phyloP scores from a whole-genome alignment of 2,888 invertebrate species.

The Scaptomyza cyrtandrae region DNA sequence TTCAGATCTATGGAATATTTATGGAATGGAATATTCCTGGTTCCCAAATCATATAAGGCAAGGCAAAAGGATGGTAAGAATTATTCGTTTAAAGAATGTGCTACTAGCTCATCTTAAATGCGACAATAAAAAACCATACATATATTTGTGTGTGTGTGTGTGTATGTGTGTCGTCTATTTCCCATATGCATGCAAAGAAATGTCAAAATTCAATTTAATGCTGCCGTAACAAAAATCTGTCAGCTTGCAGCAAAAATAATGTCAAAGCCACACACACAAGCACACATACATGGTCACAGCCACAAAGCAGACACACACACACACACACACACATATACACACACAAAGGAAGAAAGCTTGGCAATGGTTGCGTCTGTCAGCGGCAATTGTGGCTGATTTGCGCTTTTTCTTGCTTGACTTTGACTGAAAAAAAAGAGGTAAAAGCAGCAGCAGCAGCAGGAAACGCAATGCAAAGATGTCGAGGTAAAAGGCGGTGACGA shows the following conservation, averaged over 20 bases:
- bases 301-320: constrained; percentile 44
- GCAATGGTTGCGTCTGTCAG: constrained; percentile 71
- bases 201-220: constrained; percentile 80
- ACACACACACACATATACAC: constrained; percentile 8
- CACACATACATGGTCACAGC: constrained; percentile 23
- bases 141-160: background rate
- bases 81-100: background rate
- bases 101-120: constrained; percentile 15
- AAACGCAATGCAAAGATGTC: constrained; percentile 2
- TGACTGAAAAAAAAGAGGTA: constrained; percentile 24
- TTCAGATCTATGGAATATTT: too few species aligned
- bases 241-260: constrained; percentile 79
- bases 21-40: too few species aligned
- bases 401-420: constrained; percentile 64
- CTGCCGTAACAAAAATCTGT: constrained; percentile 77
- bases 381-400: constrained; percentile 78
- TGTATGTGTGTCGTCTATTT: constrained; percentile 25
- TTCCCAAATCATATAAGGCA: too few species aligned
- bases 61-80: background rate
- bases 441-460: background rate
- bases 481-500: background rate
- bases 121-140: constrained; percentile 11
- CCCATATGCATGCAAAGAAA: constrained; percentile 69
- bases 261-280: constrained; percentile 68
- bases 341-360: constrained; percentile 50